phyloP scores from a whole-genome alignment of 1,140 invertebrate species.

The Heliconius nattereri region DNA sequence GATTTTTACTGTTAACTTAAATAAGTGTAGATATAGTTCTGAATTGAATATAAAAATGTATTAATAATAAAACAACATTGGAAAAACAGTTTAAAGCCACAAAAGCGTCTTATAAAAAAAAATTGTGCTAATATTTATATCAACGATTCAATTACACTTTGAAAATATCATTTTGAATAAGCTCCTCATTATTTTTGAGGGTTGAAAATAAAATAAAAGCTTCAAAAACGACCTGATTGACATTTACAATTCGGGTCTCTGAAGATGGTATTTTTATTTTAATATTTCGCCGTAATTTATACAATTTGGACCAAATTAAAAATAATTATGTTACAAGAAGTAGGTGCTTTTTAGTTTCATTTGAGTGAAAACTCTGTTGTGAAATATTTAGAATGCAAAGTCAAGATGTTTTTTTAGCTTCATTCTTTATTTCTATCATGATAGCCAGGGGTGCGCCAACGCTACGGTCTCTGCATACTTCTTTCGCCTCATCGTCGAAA shows the following conservation, averaged over 20 bases:
- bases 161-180: constrained; percentile 12
- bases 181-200: constrained; percentile 9
- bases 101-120: background rate
- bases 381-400: background rate
- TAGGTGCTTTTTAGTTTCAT: background rate
- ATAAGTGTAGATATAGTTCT: too few relatives aligned
- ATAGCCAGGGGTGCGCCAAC: too few relatives aligned
- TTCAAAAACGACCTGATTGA: constrained; percentile 2
- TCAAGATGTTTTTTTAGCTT: background rate
- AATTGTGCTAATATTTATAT: constrained; percentile 8
- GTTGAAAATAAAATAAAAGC: background rate
- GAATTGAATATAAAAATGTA: too few relatives aligned
- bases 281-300: constrained; percentile 22
- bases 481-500: too few relatives aligned
- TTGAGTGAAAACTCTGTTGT: background rate
- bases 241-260: background rate
- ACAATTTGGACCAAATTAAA: constrained; percentile 19
- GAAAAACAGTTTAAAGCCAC: background rate
- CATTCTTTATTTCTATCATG: too few relatives aligned
- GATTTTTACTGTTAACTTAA: too few relatives aligned
- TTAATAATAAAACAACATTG: background rate
- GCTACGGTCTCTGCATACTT: too few relatives aligned
- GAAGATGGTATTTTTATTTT: constrained; percentile 1
- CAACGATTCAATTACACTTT: constrained; percentile 10
- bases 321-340: constrained; percentile 8